phyloP scores from a whole-genome alignment of 1,140 invertebrate genomes.

The Melanaphis sacchari region DNA sequence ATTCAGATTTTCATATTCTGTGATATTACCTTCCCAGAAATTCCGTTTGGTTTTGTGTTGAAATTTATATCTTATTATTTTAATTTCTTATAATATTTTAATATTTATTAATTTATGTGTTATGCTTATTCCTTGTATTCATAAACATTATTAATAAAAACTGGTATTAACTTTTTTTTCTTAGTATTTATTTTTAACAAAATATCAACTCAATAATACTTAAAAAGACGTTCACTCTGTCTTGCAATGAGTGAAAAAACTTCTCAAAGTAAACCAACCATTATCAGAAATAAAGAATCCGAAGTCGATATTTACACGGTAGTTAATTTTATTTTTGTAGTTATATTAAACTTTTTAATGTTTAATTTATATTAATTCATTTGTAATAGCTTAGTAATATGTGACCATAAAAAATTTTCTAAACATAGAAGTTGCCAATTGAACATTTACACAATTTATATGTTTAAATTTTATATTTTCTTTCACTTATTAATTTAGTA shows the following conservation, averaged over 20 bases:
- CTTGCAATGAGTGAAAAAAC: constrained; percentile 40
- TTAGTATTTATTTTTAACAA: background rate
- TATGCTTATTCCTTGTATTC: no score
- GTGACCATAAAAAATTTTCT: background rate
- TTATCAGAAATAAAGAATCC: background rate
- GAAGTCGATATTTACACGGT: constrained; percentile 45
- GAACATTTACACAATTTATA: background rate
- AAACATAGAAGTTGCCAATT: background rate
- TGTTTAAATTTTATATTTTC: background rate
- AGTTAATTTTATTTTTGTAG: background rate
- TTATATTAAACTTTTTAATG: background rate
- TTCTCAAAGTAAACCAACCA: background rate
- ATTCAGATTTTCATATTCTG: no score
- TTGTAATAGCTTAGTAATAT: background rate
- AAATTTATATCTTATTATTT: no score
- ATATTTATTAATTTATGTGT: no score
- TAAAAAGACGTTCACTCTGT: background rate
- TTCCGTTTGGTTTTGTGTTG: no score
- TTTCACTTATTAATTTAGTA: background rate
- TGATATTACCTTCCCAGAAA: no score
- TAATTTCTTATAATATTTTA: no score
- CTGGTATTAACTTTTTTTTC: no score
- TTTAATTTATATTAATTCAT: background rate
- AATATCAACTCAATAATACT: no score
- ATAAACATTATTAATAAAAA: no score